Evolutionary conservation across 2,797 vertebrate genomes (phyloP), one percentile per base, ranked within the genome.

Genomic region (Centroberyx gerrardi): DNA sequence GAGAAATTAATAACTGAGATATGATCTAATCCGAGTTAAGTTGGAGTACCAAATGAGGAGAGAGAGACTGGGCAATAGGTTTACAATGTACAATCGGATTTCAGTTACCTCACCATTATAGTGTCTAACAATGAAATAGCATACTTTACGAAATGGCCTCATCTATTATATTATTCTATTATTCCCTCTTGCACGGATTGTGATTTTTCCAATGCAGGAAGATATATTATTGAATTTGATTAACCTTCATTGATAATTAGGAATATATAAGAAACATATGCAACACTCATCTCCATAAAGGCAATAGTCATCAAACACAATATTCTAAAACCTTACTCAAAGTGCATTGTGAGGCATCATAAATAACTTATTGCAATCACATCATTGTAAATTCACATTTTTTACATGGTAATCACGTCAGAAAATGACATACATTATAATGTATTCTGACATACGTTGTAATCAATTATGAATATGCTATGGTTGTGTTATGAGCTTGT

Each of bases 1-100:
- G 52, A 84, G 67, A 81, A 84, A 88, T 88, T 64, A 84, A 78
- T 86, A 84, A 76, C 78, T 22, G 46, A 67, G 60, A 81, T 81
- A 58, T 81, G 81, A 88, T 86, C 80, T 74, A 67, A 87, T 86
- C 78, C 65, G 8, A 78, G 80, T 75, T 66, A 53, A 64, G 66
- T 69, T 13, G 44, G 62, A 53, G 63, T 62, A 61, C 10, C 52
- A 58, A 18, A 59, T 0, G 12, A 68, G 54, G 36, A 18, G 31
- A 72, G 2, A 8, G 22, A 31, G 40, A 33, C 33, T 22, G n/a
- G n/a, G 1, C 42, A 67, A 38, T 65, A 28, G 62, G 60, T 78
- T 84, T 78, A 78, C 48, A 62, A 60, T 61, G 36, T 68, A 61
- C 71, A 83, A 86, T 81, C 76, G 29, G 31, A 82, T 86, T 86